Conservation (phyloP, 2,797 vertebrate genomes). For the Chelonia mydas region DNA sequence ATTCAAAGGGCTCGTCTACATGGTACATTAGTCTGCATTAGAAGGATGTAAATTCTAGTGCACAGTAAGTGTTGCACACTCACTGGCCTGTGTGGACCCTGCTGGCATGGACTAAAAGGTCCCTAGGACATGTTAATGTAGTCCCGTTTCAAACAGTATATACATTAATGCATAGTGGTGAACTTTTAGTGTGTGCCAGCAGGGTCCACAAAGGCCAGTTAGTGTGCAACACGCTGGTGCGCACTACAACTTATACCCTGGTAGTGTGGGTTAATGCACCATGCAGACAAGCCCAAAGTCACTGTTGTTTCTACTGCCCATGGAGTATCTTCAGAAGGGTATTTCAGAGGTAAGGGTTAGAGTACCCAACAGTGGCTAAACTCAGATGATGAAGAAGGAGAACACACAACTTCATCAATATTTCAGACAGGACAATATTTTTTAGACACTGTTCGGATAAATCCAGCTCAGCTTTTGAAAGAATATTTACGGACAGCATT, state of each 20-base stretch:
- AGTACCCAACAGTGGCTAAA: neutral
- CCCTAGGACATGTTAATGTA: neutral
- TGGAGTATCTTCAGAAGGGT: slow-evolving; percentile 17
- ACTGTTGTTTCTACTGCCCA: slow-evolving; percentile 37
- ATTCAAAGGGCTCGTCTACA: slow-evolving; percentile 10
- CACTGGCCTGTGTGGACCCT: neutral
- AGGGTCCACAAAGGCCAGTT: neutral
- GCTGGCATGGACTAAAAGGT: neutral
- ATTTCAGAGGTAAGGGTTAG: neutral
- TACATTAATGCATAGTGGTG: neutral
- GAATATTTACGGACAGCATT: slow-evolving; percentile 57
- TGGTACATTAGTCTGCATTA: neutral
- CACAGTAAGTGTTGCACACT: neutral
- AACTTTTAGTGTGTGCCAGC: neutral
- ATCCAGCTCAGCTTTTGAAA: slow-evolving; percentile 23
- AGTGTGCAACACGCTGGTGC: neutral
- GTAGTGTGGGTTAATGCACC: neutral
- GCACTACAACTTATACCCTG: neutral
- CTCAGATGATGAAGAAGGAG: neutral
- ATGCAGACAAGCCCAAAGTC: slow-evolving; percentile 24
- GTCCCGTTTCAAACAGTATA: neutral
- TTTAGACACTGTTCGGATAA: slow-evolving; percentile 29
- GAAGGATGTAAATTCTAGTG: neutral
- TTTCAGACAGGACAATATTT: slow-evolving; percentile 33
- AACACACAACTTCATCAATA: slow-evolving; percentile 8